Conservation (phyloP, 2,888 invertebrate genomes). For the Marasmarcha lunaedactyla region DNA sequence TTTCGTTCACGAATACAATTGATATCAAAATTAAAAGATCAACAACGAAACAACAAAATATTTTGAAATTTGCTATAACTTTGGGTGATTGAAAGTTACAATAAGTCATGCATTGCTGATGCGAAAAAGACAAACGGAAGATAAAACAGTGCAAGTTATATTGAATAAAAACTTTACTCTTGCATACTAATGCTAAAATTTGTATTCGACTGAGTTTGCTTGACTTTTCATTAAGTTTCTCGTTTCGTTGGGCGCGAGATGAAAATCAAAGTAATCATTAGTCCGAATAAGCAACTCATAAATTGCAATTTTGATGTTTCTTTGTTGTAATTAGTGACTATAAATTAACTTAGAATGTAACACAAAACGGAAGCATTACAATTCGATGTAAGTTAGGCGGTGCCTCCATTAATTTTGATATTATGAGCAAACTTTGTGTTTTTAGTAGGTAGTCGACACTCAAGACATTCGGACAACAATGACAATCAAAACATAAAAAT, state of each 20-base stretch:
- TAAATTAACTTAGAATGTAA: slow-evolving; percentile 18
- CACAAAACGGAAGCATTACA: slow-evolving; percentile 9
- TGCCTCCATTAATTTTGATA: no score
- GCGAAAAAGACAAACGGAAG: slow-evolving; percentile 50
- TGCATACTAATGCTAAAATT: slow-evolving; percentile 66
- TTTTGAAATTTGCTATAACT: slow-evolving; percentile 22
- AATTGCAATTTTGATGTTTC: slow-evolving; percentile 34
- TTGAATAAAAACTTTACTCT: slow-evolving; percentile 66
- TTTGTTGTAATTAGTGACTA: slow-evolving; percentile 30
- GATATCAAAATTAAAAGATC: slow-evolving; percentile 1
- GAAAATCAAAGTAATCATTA: slow-evolving; percentile 64
- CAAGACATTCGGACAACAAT: no score
- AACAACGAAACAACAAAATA: neutral
- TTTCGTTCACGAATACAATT: no score
- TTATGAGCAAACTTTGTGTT: no score
- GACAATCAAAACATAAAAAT: neutral
- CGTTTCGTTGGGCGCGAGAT: slow-evolving; percentile 48
- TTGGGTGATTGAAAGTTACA: slow-evolving; percentile 29
- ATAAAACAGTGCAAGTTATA: slow-evolving; percentile 62
- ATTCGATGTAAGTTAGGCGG: slow-evolving; percentile 2
- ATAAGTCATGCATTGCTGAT: slow-evolving; percentile 30
- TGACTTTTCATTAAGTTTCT: slow-evolving; percentile 65
- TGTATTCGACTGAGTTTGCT: slow-evolving; percentile 63
- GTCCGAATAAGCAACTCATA: slow-evolving; percentile 47
- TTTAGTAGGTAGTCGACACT: no score